phyloP scores from a whole-genome alignment of 2,113 vertebrate species.

The Indri indri region DNA sequence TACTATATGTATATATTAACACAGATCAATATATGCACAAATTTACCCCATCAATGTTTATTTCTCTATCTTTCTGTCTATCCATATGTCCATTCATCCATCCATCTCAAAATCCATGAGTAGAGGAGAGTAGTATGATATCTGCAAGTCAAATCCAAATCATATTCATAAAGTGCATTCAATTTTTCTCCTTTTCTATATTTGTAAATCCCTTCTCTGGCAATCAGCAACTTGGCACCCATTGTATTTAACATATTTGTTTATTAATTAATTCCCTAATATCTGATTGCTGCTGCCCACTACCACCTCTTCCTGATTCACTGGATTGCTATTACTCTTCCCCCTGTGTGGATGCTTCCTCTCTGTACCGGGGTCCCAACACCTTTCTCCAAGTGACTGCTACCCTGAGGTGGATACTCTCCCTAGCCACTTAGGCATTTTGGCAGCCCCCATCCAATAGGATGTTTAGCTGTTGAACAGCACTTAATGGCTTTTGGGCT shows the following conservation, averaged over 20 bases:
- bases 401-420: not conserved
- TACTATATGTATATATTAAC: not conserved
- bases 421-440: not conserved
- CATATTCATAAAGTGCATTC: not conserved
- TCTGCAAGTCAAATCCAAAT: not conserved
- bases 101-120: not conserved
- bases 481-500: not conserved
- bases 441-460: not conserved
- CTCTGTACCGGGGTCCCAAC: not conserved
- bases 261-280: not conserved
- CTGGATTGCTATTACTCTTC: not conserved
- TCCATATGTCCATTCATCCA: not conserved
- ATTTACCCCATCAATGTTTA: not conserved
- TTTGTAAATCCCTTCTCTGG: not conserved
- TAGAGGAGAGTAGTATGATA: not conserved
- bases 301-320: not conserved
- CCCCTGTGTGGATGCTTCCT: not conserved
- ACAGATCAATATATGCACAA: not conserved
- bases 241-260: not conserved
- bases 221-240: not conserved
- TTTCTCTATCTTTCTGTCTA: not conserved
- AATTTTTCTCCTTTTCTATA: not conserved
- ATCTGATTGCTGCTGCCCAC: not conserved
- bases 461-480: not conserved
- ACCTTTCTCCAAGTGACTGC: not conserved